Evolutionary conservation across 2,113 vertebrate genomes (phyloP).

Genomic region (Dissostichus mawsoni): DNA sequence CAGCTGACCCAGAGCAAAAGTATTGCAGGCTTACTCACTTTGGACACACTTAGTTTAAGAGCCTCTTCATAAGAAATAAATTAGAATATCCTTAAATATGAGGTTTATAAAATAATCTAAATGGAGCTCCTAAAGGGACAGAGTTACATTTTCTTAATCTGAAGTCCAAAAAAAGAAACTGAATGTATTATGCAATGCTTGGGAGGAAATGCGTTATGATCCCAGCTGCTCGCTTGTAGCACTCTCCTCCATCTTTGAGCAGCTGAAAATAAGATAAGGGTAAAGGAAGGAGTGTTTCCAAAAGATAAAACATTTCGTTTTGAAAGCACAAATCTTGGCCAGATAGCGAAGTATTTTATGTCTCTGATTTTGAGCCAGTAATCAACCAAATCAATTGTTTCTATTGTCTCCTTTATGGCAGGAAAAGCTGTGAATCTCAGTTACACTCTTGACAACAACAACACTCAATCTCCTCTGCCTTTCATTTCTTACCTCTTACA

Average conservation of each 20-base stretch:
- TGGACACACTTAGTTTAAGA: neutral
- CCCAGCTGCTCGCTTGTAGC: neutral
- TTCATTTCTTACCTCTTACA: conserved; percentile 38
- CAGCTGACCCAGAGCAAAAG: neutral
- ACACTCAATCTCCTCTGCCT: conserved; percentile 15
- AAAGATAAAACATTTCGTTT: neutral
- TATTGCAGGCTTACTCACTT: no score
- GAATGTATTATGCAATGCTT: neutral
- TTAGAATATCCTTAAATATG: neutral
- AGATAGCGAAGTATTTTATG: neutral
- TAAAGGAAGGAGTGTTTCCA: neutral
- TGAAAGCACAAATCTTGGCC: neutral
- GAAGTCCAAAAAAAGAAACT: neutral
- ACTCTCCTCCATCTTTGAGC: conserved; percentile 15
- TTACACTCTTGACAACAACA: neutral
- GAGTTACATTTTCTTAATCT: neutral
- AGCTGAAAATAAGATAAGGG: neutral
- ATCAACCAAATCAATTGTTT: neutral
- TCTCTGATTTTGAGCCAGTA: neutral
- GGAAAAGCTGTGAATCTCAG: neutral
- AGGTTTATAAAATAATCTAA: neutral
- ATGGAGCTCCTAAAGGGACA: neutral
- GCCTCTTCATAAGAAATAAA: neutral
- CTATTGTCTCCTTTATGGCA: neutral
- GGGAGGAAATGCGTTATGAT: neutral